Evolutionary conservation across 2,113 vertebrate genomes (phyloP).

Genomic region (Onychostoma macrolepis): DNA sequence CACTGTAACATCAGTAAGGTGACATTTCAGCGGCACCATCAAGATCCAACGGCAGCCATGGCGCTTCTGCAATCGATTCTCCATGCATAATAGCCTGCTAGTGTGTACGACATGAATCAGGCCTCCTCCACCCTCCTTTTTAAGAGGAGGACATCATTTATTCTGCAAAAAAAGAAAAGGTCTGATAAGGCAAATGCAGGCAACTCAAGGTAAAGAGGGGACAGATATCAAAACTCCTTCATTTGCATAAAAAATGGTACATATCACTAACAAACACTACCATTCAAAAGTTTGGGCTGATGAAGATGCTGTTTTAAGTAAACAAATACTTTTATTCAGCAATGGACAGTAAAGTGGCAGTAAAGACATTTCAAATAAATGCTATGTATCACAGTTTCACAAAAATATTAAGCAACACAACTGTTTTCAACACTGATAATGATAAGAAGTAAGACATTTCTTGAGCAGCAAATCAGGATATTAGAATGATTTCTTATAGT

Average conservation of each 20-base stretch:
- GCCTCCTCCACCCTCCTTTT: slow-evolving; percentile 68
- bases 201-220: slow-evolving; percentile 51
- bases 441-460: background rate
- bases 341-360: background rate
- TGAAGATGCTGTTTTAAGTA: background rate
- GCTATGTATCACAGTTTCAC: too few species aligned
- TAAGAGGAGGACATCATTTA: slow-evolving; percentile 65
- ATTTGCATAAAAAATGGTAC: background rate
- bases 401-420: too few species aligned
- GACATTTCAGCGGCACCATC: slow-evolving; percentile 83
- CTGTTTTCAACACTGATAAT: background rate
- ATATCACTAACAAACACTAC: background rate
- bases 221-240: background rate
- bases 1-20: slow-evolving; percentile 80
- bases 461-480: background rate
- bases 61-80: slow-evolving; percentile 82
- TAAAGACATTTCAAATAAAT: background rate
- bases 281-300: background rate
- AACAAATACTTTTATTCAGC: background rate
- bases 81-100: slow-evolving; percentile 76
- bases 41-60: slow-evolving; percentile 78
- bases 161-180: slow-evolving; percentile 57
- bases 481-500: background rate
- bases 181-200: slow-evolving; percentile 63
- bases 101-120: slow-evolving; percentile 78